Evolutionary conservation across 2,113 vertebrate genomes (phyloP).

Genomic region (Melanotaenia duboulayi): DNA sequence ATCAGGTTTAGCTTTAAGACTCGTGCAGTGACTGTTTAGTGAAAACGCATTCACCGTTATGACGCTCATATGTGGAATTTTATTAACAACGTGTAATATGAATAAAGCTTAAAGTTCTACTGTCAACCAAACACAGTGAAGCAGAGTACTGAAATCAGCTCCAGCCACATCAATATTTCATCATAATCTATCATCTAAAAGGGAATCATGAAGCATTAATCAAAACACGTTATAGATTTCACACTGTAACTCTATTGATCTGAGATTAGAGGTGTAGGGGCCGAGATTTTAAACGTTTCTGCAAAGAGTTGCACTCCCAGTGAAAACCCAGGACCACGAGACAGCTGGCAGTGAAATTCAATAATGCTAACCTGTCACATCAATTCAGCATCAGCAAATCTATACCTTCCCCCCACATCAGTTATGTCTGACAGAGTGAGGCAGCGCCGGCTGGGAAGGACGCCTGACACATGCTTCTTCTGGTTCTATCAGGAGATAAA

Average conservation of each 20-base stretch:
- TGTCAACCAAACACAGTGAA: not conserved
- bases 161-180: not conserved
- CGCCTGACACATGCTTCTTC: not conserved
- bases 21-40: no score
- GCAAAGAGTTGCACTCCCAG: constrained; percentile 24
- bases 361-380: constrained; percentile 68
- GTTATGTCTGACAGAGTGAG: constrained; percentile 43
- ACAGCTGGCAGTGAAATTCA: constrained; percentile 50
- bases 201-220: not conserved
- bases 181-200: not conserved
- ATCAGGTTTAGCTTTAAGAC: no score
- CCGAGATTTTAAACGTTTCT: constrained; percentile 7
- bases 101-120: no score
- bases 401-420: constrained; percentile 62
- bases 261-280: constrained; percentile 13
- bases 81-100: no score
- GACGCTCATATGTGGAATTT: no score
- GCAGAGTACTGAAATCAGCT: not conserved
- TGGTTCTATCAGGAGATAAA: not conserved
- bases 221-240: constrained; percentile 22
- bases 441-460: constrained; percentile 21
- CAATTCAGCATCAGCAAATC: constrained; percentile 64
- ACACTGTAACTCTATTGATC: constrained; percentile 8
- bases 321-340: constrained; percentile 37
- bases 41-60: no score